These are phyloP conservation scores for Rhyacophila brunnea DNA, from an alignment of 1,140 invertebrate species.

Conservation along the genomic window DNA sequence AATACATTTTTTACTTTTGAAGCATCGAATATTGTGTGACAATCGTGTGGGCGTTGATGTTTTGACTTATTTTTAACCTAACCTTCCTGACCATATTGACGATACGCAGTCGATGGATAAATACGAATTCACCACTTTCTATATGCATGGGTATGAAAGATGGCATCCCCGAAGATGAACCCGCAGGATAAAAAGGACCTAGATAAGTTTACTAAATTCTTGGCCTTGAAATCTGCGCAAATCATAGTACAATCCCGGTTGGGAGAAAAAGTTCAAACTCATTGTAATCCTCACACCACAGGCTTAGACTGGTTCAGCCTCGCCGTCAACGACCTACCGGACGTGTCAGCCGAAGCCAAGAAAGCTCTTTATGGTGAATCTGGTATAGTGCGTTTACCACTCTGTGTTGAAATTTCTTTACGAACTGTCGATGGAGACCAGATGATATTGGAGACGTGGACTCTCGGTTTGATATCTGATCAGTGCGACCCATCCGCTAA, in stretches of 20 bases:
- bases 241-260: slow-evolving; percentile 80
- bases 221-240: slow-evolving; percentile 76
- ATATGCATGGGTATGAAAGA: background rate
- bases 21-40: too few relatives aligned
- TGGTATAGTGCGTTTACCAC: slow-evolving; percentile 13
- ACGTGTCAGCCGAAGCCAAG: slow-evolving; percentile 76
- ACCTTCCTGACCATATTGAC: too few relatives aligned
- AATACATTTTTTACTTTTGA: too few relatives aligned
- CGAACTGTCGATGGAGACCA: slow-evolving; percentile 86
- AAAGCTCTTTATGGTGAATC: slow-evolving; percentile 55
- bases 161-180: slow-evolving; percentile 54
- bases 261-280: slow-evolving; percentile 74
- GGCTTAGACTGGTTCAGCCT: slow-evolving; percentile 84
- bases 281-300: slow-evolving; percentile 67
- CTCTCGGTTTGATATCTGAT: slow-evolving; percentile 62
- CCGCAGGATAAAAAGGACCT: slow-evolving; percentile 71
- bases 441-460: slow-evolving; percentile 91
- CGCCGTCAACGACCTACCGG: slow-evolving; percentile 74
- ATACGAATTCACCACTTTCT: too few relatives aligned
- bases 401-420: slow-evolving; percentile 90
- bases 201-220: slow-evolving; percentile 79
- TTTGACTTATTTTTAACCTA: too few relatives aligned
- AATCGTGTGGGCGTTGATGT: too few relatives aligned
- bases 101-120: too few relatives aligned
- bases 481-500: slow-evolving; percentile 66